Evolutionary conservation across 2,113 vertebrate species (phyloP).

Genomic region (Pterocles gutturalis): DNA sequence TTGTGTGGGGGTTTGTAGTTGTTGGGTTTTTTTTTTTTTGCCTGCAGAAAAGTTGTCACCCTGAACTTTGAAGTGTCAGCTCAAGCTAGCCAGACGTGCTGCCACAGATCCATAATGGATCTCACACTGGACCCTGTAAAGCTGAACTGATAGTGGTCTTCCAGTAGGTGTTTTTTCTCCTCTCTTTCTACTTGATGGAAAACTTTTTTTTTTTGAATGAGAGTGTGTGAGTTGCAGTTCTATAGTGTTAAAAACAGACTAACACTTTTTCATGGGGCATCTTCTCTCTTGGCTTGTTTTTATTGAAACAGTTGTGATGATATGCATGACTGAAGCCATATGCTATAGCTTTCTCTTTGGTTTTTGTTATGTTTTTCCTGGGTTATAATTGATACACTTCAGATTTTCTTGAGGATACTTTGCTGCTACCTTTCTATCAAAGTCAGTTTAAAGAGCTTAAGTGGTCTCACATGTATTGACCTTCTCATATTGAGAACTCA

Average conservation of each 20-base stretch:
- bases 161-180: too few species aligned
- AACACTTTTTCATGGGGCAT: background rate
- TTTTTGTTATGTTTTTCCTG: background rate
- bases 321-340: background rate
- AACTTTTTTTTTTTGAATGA: background rate
- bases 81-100: background rate
- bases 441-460: background rate
- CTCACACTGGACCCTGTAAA: background rate
- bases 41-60: background rate
- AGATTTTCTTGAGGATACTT: background rate
- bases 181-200: background rate
- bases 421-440: background rate
- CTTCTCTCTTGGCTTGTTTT: background rate
- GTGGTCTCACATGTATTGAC: background rate
- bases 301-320: background rate
- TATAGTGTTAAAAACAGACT: conserved; percentile 18
- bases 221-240: background rate
- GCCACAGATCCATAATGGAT: too few species aligned
- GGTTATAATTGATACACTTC: background rate
- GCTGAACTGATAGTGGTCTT: background rate
- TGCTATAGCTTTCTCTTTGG: background rate
- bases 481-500: background rate
- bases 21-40: background rate
- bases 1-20: accelerated
- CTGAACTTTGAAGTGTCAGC: background rate